Base-by-base conservation (phyloP, 2,113 vertebrate genomes). In the Tinamus guttatus region DNA sequence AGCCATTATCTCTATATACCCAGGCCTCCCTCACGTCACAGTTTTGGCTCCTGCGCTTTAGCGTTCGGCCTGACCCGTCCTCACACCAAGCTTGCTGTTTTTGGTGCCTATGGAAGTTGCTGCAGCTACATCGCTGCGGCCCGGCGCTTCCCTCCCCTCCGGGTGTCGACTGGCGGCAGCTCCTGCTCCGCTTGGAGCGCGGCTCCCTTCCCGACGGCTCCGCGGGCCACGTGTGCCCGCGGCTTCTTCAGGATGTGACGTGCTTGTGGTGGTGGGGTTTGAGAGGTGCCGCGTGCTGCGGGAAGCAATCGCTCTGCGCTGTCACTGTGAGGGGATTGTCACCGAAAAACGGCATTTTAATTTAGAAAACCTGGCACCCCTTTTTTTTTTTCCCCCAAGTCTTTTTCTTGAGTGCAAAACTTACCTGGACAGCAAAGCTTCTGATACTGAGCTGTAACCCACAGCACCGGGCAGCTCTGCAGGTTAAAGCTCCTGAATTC, bases 171-270 rank as follows among this genome's bases (percentile, higher is more conserved):
- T 19, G 13, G 32, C 22, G 32, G 34, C 59, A 36, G 43, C 62
- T 90, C 0, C 78, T 20, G 6, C 75, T 83, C 75, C 0, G 0
- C 64, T 65, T 64, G 43, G 54, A 62, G 36, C 4, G 1, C 40
- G 73, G 34, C 64, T 89, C 34, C 64, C 32, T 30, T 76, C 63
- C 8, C 21, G 63, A 2, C 2, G 2, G n/a, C 3, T 1, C 59
- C 11, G 25, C 75, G 1, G 4, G 67, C 24, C 0, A 0, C 40
- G 10, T 21, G 36, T 14, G 91, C 63, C 27, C 21, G 52, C 4
- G 2, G 9, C 7, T 6, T 89, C 84, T 91, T 86, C 3, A 1
- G 38, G 43, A 78, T 62, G 58, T 36, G 47, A 13, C 40, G 25
- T 56, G 30, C 49, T 74, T 18, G 16, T 5, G 4, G 36, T 67